Evolutionary conservation across 2,888 invertebrate genomes (phyloP).

Genomic region (Scelioninae gen. 1): DNA sequence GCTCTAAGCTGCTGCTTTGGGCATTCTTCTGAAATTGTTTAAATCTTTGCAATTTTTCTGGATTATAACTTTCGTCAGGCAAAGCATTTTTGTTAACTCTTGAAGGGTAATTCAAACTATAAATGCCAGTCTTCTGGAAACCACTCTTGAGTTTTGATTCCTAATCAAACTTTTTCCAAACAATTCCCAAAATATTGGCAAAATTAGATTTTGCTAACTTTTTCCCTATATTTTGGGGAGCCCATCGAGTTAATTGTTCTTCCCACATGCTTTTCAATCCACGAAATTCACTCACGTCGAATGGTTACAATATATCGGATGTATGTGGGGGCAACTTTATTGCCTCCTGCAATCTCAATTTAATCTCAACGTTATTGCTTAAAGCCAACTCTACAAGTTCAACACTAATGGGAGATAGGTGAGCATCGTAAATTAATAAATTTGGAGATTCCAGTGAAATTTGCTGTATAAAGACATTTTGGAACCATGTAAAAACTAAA

Average conservation of each 20-base stretch:
- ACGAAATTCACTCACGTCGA: not conserved
- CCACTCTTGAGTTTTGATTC: not conserved
- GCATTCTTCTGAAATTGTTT: not conserved
- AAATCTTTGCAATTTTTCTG: slow-evolving; percentile 14
- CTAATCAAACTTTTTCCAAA: slow-evolving; percentile 22
- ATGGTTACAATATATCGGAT: slow-evolving; percentile 1
- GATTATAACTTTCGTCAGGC: not conserved
- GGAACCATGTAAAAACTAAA: too few species aligned
- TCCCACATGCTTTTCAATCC: not conserved
- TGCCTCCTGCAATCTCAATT: not conserved
- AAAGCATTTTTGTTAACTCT: slow-evolving; percentile 1
- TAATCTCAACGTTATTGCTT: too few species aligned
- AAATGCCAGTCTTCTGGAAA: slow-evolving; percentile 19
- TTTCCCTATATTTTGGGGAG: slow-evolving; percentile 33
- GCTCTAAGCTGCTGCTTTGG: too few species aligned
- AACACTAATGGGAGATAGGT: too few species aligned
- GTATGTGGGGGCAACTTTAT: too few species aligned
- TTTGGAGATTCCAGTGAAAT: too few species aligned
- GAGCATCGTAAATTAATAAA: too few species aligned
- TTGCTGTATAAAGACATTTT: too few species aligned
- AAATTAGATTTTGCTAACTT: slow-evolving; percentile 9
- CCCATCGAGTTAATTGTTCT: not conserved
- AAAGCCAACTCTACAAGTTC: too few species aligned
- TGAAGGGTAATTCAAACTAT: not conserved
- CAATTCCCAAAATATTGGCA: slow-evolving; percentile 18